Percentiles rank a stretch among this genome's conserved stretches.
Conservation (phyloP, 2,888 invertebrate genomes). For the Meghimatium bilineatum region DNA sequence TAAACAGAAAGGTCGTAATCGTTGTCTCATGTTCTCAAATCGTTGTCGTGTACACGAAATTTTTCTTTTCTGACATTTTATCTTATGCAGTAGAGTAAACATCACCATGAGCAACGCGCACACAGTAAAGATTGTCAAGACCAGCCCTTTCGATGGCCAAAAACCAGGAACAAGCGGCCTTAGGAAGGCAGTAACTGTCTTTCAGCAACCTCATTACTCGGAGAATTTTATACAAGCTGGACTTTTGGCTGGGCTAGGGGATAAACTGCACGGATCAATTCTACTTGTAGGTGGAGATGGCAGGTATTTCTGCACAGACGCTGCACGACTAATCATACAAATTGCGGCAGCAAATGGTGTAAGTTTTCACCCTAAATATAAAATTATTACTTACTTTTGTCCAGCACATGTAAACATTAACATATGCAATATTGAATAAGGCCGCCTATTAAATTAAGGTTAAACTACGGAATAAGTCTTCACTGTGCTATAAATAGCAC, state of each 20-base stretch:
- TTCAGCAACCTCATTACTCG: constrained; percentile 88
- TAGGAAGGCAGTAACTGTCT: constrained; percentile 94
- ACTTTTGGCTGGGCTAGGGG: constrained; percentile 86
- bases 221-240: constrained; percentile 98
- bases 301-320: constrained; percentile 92
- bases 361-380: constrained; percentile 61
- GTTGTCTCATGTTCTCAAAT: neutral
- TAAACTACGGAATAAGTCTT: too few relatives aligned
- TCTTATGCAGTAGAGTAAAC: neutral
- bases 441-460: too few relatives aligned
- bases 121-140: constrained; percentile 78
- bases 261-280: constrained; percentile 82
- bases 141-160: constrained; percentile 91
- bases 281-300: constrained; percentile 98
- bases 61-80: neutral
- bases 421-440: too few relatives aligned
- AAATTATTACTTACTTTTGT: too few relatives aligned
- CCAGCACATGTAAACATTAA: too few relatives aligned
- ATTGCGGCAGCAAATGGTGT: constrained; percentile 97
- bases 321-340: constrained; percentile 90
- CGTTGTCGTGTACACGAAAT: neutral
- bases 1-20: constrained; percentile 9
- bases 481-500: too few relatives aligned
- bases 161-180: constrained; percentile 99
- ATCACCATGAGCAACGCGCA: neutral